These are phyloP conservation scores for Encarsia formosa DNA, from an alignment of 2,888 invertebrate genomes.

Conservation along the genomic window DNA sequence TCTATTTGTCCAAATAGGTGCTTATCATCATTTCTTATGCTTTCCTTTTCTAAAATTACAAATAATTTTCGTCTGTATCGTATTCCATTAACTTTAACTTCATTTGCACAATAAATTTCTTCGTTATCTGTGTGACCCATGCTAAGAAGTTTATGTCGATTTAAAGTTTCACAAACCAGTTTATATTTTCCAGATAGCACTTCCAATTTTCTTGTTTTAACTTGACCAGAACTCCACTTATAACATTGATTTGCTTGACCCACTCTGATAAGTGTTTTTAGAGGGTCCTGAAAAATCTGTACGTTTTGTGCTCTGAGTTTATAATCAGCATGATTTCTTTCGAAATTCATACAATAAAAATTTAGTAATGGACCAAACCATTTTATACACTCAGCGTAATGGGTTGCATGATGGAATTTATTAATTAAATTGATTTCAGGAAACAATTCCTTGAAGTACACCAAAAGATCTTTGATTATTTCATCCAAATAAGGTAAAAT, in stretches of 20 bases:
- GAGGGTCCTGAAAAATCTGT: neutral
- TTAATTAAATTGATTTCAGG: neutral
- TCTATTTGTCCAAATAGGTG: constrained; percentile 19
- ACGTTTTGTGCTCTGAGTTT: constrained; percentile 1
- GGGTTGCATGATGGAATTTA: neutral
- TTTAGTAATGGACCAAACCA: neutral
- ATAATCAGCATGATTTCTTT: neutral
- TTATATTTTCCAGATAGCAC: neutral
- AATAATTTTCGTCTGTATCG: neutral
- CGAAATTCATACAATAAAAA: neutral
- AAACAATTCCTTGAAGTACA: neutral
- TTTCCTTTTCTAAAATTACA: neutral
- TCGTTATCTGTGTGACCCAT: neutral
- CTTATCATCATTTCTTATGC: neutral
- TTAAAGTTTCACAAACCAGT: neutral
- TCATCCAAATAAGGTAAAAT: neutral
- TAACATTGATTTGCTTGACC: neutral
- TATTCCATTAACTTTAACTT: neutral
- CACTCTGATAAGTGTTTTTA: neutral
- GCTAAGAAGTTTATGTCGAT: neutral
- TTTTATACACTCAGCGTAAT: neutral
- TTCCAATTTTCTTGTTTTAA: neutral
- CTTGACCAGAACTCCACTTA: neutral
- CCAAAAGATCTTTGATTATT: neutral
- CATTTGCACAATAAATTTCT: neutral